These are phyloP conservation scores for Odontomyia ornata DNA, from an alignment of 2,888 invertebrate genomes.

Conservation along the genomic window DNA sequence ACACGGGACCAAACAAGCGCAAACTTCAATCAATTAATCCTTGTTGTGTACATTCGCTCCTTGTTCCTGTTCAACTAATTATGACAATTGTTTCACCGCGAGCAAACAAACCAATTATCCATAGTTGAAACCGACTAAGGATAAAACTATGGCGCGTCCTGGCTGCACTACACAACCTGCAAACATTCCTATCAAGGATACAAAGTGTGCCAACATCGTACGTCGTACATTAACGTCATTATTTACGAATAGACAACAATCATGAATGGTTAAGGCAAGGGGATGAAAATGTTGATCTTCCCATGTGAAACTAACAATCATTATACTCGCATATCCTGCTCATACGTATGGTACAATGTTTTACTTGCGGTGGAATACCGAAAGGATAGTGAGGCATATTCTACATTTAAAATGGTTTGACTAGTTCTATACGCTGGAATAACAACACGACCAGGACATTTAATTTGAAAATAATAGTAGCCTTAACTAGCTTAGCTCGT, in stretches of 20 bases:
- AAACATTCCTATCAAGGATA: background rate
- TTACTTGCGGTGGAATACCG: background rate
- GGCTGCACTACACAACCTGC: background rate
- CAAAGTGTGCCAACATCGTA: too few relatives aligned
- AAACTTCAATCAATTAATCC: background rate
- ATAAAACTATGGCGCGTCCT: background rate
- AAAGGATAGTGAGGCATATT: background rate
- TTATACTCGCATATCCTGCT: background rate
- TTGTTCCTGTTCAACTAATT: conserved; percentile 18
- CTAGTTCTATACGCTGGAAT: background rate
- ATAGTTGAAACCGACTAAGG: background rate
- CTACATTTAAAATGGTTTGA: background rate
- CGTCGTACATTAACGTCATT: background rate
- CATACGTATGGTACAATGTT: too few relatives aligned
- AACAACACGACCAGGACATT: conserved; percentile 7
- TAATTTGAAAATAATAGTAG: conserved; percentile 39
- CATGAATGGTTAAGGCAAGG: background rate
- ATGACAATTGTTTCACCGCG: conserved; percentile 20
- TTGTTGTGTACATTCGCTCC: background rate
- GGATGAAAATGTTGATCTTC: background rate
- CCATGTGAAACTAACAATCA: background rate
- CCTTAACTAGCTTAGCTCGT: background rate
- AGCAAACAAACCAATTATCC: conserved; percentile 40
- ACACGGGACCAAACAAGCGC: background rate
- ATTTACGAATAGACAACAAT: background rate